phyloP scores from a whole-genome alignment of 2,888 invertebrate genomes.

The Zele albiditarsus region DNA sequence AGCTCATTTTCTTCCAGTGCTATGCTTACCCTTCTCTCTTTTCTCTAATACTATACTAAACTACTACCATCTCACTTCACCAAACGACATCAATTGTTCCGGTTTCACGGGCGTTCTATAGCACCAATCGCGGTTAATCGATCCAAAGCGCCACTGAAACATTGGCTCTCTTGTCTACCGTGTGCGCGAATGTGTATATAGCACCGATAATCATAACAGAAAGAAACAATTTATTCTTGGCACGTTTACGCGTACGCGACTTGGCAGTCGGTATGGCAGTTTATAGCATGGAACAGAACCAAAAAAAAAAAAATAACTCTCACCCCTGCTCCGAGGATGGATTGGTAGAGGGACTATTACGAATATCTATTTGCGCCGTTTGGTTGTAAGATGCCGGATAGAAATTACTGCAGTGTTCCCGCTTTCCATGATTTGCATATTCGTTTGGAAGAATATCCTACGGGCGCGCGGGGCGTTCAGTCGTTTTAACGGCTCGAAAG shows the following conservation, averaged over 20 bases:
- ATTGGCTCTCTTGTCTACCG: too few species aligned
- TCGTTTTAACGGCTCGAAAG: conserved; percentile 60
- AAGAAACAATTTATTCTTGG: conserved; percentile 8
- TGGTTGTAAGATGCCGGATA: conserved; percentile 50
- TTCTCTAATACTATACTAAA: not conserved
- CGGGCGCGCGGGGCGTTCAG: conserved; percentile 55
- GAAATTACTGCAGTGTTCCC: conserved; percentile 62
- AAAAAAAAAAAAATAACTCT: not conserved
- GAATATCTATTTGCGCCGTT: conserved; percentile 65
- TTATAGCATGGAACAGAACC: not conserved
- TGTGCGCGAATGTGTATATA: not conserved
- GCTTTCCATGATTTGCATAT: conserved; percentile 71
- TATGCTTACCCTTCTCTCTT: not conserved
- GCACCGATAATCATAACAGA: not conserved
- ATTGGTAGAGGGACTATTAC: conserved; percentile 49
- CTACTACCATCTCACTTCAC: not conserved
- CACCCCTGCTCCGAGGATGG: not conserved
- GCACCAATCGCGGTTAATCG: conserved; percentile 16
- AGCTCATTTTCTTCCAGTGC: conserved; percentile 11
- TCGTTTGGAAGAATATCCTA: conserved; percentile 72
- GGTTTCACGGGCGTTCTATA: not conserved
- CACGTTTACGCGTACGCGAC: conserved; percentile 1
- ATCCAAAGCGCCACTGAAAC: not conserved
- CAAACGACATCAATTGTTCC: conserved; percentile 1
- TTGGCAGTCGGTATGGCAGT: conserved; percentile 1